phyloP scores from a whole-genome alignment of 2,888 invertebrate species.

The Malthinus seriepunctatus region DNA sequence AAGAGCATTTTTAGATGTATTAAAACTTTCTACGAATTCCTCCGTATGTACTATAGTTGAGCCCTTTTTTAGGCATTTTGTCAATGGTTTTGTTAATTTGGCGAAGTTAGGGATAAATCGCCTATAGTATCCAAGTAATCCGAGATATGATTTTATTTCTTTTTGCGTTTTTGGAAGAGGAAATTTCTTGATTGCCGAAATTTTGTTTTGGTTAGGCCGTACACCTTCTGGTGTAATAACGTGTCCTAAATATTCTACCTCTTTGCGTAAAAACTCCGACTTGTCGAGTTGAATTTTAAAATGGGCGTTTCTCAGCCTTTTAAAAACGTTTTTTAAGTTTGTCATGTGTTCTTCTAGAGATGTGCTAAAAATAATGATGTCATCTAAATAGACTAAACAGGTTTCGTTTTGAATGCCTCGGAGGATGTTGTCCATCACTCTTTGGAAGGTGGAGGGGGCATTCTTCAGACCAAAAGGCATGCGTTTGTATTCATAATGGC shows the following conservation, averaged over 20 bases:
- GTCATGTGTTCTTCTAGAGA: conserved; percentile 30
- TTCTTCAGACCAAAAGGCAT: too few relatives aligned
- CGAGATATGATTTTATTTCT: not conserved
- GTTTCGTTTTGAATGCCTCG: conserved; percentile 25
- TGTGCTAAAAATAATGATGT: conserved; percentile 32
- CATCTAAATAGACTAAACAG: conserved; percentile 36
- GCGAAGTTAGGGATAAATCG: conserved; percentile 2
- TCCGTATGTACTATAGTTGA: too few relatives aligned
- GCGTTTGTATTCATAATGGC: too few relatives aligned
- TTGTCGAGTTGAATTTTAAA: conserved; percentile 32
- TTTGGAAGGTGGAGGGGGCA: conserved; percentile 39
- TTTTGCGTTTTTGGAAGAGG: conserved; percentile 8
- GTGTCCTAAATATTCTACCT: too few relatives aligned
- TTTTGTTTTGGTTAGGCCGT: conserved; percentile 17
- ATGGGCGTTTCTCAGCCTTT: conserved; percentile 23
- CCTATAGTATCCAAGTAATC: not conserved
- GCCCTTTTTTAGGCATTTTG: too few relatives aligned
- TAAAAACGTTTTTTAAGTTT: conserved; percentile 29
- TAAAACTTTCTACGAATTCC: too few relatives aligned
- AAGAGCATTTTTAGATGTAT: too few relatives aligned
- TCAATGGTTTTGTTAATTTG: conserved; percentile 8
- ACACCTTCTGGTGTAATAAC: too few relatives aligned
- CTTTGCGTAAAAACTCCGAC: too few relatives aligned
- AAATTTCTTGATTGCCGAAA: not conserved
- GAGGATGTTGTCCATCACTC: conserved; percentile 36